These are phyloP conservation scores for Parnassius mnemosyne DNA, from an alignment of 2,888 invertebrate species.

Conservation along the genomic window DNA sequence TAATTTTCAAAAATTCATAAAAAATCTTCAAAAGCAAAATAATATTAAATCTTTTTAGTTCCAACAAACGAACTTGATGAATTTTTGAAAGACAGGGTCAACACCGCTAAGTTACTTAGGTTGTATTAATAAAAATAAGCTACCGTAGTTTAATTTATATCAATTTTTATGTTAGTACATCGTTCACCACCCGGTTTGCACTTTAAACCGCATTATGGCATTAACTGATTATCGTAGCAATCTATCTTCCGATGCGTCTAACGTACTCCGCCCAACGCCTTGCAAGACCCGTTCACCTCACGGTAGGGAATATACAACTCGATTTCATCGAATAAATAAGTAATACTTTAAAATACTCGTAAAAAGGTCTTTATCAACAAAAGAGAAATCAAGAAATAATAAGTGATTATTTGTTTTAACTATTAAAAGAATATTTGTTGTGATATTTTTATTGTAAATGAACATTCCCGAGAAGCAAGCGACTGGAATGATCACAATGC, in stretches of 20 bases:
- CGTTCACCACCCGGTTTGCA: slow-evolving; percentile 52
- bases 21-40: neutral
- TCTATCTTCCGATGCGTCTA: slow-evolving; percentile 69
- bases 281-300: slow-evolving; percentile 36
- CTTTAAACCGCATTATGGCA: slow-evolving; percentile 71
- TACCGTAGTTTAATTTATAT: slow-evolving; percentile 44
- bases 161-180: slow-evolving; percentile 57
- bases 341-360: no score
- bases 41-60: no score
- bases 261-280: slow-evolving; percentile 57
- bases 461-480: slow-evolving; percentile 10
- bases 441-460: neutral
- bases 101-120: no score
- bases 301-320: slow-evolving; percentile 17
- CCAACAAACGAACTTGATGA: neutral
- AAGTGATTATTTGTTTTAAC: neutral
- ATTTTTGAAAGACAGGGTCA: no score
- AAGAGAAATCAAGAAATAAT: no score
- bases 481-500: slow-evolving; percentile 30
- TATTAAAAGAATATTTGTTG: neutral
- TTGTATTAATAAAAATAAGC: no score
- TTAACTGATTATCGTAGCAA: slow-evolving; percentile 73
- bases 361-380: no score
- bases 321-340: neutral
- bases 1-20: neutral